phyloP scores from a whole-genome alignment of 2,113 vertebrate species.

The Varanus komodoensis region DNA sequence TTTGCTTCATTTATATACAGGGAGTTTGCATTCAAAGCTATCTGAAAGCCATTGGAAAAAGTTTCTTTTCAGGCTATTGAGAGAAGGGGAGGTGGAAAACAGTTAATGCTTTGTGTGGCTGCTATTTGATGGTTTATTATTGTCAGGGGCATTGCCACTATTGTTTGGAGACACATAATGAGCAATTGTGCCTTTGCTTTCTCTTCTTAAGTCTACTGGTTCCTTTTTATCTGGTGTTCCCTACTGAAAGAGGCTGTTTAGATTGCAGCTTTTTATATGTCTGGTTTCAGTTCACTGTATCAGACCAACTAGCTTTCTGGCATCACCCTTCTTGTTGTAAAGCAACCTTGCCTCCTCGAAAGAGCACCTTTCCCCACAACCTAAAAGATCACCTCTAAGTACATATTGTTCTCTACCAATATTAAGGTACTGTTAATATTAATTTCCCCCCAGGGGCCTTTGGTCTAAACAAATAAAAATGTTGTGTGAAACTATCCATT shows the following conservation, averaged over 20 bases:
- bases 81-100: constrained; percentile 13
- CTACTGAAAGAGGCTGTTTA: neutral
- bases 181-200: neutral
- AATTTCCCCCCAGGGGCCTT: neutral
- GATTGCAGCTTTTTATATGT: neutral
- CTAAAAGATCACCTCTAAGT: neutral
- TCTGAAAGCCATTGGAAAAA: neutral
- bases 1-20: neutral
- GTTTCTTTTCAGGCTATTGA: neutral
- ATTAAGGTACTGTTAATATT: too few species aligned
- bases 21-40: neutral
- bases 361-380: neutral
- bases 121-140: constrained; percentile 15
- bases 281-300: neutral
- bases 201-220: neutral
- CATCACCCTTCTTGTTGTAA: neutral
- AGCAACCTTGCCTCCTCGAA: neutral
- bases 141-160: neutral
- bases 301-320: accelerated
- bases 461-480: neutral
- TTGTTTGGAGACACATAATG: neutral
- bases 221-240: neutral
- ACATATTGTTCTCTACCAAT: neutral
- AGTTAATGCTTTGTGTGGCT: neutral
- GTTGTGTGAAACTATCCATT: neutral